Evolutionary conservation across 35 echinoderm and acorn worm species (phyloP).

Genomic region (Apostichopus parvimensis): DNA sequence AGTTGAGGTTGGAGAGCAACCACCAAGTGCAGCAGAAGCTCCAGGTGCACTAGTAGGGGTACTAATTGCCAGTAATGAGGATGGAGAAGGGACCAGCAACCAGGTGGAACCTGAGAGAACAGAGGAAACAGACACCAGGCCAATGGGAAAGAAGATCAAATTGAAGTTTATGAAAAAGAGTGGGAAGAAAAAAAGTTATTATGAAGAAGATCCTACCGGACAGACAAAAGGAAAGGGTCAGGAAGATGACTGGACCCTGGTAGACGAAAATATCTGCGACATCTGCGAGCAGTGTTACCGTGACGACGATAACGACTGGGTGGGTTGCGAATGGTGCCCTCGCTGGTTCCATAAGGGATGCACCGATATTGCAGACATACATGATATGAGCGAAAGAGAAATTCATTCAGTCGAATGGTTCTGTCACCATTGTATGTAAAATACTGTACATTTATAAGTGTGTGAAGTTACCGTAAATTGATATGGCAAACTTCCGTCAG

Average conservation of each 20-base stretch:
- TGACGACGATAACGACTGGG: constrained; percentile 40
- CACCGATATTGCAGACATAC: constrained; percentile 36
- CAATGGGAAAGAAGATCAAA: background rate
- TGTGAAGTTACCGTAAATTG: too few species aligned
- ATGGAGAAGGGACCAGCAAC: background rate
- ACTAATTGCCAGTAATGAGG: background rate
- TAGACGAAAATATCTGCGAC: constrained; percentile 40
- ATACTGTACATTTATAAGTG: too few species aligned
- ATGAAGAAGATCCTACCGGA: background rate
- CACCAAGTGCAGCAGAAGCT: background rate
- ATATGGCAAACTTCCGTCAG: too few species aligned
- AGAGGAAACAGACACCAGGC: background rate
- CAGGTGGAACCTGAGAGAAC: too few species aligned
- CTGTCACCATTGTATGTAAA: constrained; percentile 38
- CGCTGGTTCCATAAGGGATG: constrained; percentile 53
- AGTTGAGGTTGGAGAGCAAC: background rate
- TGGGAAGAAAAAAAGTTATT: background rate
- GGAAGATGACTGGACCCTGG: background rate
- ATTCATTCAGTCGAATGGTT: constrained; percentile 40
- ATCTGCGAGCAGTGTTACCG: constrained; percentile 16
- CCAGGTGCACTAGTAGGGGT: background rate
- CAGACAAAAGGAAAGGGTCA: background rate
- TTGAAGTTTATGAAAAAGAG: constrained; percentile 24
- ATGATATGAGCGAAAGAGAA: constrained; percentile 33
- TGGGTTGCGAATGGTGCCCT: constrained; percentile 49